These are phyloP conservation scores for Delia radicum DNA, from an alignment of 1,140 invertebrate species.

Conservation along the genomic window DNA sequence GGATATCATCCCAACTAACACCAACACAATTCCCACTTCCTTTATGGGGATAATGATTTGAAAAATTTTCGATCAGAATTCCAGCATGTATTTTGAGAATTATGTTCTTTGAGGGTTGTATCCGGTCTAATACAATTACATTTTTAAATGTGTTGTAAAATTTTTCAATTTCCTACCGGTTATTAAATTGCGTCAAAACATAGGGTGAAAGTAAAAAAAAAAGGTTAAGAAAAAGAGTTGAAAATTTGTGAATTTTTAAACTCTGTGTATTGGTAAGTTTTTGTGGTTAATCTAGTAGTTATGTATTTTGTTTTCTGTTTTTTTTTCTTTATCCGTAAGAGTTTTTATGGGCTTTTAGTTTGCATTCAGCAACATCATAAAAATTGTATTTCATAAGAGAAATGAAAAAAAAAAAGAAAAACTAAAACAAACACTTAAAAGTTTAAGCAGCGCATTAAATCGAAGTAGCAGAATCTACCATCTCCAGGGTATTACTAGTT, in stretches of 20 bases:
- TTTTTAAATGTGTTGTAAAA: no score
- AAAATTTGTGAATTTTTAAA: not conserved
- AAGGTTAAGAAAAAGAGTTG: not conserved
- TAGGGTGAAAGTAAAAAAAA: not conserved
- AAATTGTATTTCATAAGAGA: not conserved
- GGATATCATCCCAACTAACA: no score
- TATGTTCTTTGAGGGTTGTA: no score
- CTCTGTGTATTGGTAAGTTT: not conserved
- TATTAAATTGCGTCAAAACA: no score
- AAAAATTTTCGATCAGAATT: no score
- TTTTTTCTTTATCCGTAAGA: not conserved
- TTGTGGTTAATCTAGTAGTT: not conserved
- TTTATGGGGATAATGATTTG: no score
- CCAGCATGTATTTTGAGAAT: no score
- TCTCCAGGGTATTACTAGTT: not conserved
- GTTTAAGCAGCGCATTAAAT: slow-evolving; percentile 10
- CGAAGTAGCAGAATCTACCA: not conserved
- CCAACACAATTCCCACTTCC: no score
- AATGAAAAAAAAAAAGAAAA: not conserved
- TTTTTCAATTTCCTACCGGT: no score
- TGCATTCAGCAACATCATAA: not conserved
- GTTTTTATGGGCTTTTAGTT: slow-evolving; percentile 4
- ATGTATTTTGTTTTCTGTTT: slow-evolving; percentile 8
- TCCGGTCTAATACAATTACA: no score
- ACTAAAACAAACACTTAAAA: slow-evolving; percentile 14